Evolutionary conservation across 2,797 vertebrate species (phyloP).

Genomic region (Synanceia verrucosa): DNA sequence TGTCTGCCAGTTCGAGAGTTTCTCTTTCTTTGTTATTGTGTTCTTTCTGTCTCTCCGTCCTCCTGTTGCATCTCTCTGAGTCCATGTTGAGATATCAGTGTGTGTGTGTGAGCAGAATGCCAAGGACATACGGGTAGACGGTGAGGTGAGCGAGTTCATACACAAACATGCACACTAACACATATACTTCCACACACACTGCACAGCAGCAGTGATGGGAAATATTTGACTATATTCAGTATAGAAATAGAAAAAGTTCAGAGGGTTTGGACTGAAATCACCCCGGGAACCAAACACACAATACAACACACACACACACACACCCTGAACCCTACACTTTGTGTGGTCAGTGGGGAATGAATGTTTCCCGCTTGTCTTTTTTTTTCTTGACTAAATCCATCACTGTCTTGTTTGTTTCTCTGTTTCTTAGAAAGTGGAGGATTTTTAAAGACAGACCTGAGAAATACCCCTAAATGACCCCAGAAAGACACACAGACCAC

Average conservation of each 20-base stretch:
- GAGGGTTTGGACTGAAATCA: conserved; percentile 16
- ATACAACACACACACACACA: neutral
- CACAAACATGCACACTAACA: neutral
- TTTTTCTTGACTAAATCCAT: neutral
- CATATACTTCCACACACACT: neutral
- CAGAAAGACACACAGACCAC: neutral
- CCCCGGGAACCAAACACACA: neutral
- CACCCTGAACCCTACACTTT: neutral
- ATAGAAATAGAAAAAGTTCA: neutral
- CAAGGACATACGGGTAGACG: conserved; percentile 32
- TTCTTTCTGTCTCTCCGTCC: neutral
- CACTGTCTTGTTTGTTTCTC: neutral
- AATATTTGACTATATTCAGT: neutral
- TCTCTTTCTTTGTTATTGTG: neutral
- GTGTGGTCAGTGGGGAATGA: neutral
- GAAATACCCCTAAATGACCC: neutral
- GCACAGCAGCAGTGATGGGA: neutral
- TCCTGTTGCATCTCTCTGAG: conserved; percentile 32
- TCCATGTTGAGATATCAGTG: conserved; percentile 21
- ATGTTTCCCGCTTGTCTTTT: conserved; percentile 1
- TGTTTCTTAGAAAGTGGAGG: neutral
- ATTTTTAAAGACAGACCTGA: neutral
- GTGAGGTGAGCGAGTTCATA: conserved; percentile 33
- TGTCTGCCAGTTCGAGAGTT: neutral
- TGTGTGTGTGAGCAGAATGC: conserved; percentile 33